Conservation (phyloP, 2,888 invertebrate genomes). For the Clepsis dumicolana region DNA sequence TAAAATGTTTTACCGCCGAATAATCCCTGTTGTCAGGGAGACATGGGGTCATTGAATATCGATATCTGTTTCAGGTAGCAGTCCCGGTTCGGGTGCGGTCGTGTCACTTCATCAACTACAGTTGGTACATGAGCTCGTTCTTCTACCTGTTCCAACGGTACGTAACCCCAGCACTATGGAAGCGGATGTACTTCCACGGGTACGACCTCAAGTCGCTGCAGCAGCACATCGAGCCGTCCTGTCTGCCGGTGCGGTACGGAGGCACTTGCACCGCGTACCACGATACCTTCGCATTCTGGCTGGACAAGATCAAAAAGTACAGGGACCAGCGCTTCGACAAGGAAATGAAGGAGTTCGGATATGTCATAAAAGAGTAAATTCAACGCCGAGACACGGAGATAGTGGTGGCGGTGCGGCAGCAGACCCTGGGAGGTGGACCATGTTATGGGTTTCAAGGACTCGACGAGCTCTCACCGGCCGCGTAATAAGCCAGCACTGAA, state of each 20-base stretch:
- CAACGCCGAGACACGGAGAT: too few relatives aligned
- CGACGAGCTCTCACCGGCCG: too few relatives aligned
- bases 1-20: too few relatives aligned
- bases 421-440: too few relatives aligned
- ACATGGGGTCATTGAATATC: too few relatives aligned
- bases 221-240: conserved; percentile 63
- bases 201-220: conserved; percentile 72
- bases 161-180: conserved; percentile 86
- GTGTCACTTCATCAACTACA: conserved; percentile 92
- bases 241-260: conserved; percentile 69
- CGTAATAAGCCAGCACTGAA: too few relatives aligned
- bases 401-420: too few relatives aligned
- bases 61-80: conserved; percentile 81
- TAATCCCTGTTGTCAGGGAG: too few relatives aligned
- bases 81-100: conserved; percentile 88
- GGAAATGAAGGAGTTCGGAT: conserved; percentile 89
- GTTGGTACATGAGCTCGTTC: conserved; percentile 91
- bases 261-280: conserved; percentile 83
- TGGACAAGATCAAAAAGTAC: conserved; percentile 81
- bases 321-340: conserved; percentile 80
- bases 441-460: too few relatives aligned
- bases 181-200: conserved; percentile 77
- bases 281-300: conserved; percentile 85
- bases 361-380: conserved; percentile 80
- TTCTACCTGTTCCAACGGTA: conserved; percentile 92